phyloP scores from a whole-genome alignment of 2,797 vertebrate genomes.

The Hapalemur alaotrensis region DNA sequence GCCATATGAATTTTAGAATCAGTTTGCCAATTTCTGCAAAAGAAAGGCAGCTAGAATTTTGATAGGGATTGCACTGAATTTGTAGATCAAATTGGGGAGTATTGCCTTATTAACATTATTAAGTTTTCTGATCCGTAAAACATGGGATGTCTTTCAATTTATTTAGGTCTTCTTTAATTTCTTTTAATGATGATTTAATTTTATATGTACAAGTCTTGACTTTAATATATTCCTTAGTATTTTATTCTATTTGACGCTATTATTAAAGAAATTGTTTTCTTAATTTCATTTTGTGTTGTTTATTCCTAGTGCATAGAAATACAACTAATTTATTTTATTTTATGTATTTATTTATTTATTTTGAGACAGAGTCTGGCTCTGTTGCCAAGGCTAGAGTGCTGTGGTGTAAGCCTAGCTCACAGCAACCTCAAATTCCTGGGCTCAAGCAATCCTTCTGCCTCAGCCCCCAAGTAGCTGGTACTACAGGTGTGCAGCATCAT shows the following conservation, averaged over 20 bases:
- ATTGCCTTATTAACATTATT: background rate
- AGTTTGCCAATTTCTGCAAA: slow-evolving; percentile 3
- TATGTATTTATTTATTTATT: background rate
- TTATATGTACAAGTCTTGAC: background rate
- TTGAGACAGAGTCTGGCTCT: background rate
- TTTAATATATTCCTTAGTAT: background rate
- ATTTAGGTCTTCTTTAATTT: slow-evolving; percentile 5
- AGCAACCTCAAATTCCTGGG: background rate
- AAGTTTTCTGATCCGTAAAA: background rate
- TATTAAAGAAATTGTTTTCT: background rate
- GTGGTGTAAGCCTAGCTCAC: background rate
- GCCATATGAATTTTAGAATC: background rate
- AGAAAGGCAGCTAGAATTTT: background rate
- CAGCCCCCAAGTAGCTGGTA: background rate
- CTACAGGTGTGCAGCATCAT: background rate
- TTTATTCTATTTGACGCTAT: slow-evolving; percentile 5
- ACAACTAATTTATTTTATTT: background rate
- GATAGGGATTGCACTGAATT: background rate
- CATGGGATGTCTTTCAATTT: background rate
- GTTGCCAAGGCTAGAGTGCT: background rate
- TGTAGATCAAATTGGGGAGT: background rate
- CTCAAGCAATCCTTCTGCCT: background rate
- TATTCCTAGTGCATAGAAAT: background rate
- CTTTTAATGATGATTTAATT: background rate
- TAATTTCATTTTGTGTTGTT: background rate